Evolutionary conservation across 1,140 invertebrate species (phyloP).

Genomic region (Drosophila nikananu): DNA sequence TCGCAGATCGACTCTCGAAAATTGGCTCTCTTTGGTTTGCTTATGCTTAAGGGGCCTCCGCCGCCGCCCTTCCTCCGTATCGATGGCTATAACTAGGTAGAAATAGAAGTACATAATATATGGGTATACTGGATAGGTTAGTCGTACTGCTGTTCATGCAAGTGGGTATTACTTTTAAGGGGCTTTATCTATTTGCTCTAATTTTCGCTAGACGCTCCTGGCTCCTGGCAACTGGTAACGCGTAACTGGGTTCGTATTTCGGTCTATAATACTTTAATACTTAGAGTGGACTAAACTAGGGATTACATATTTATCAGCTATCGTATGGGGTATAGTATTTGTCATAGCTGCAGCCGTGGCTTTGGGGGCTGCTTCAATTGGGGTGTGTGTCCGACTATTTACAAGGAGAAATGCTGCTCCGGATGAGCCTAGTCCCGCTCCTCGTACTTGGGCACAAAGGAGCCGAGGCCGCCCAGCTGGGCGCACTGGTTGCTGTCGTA

Average conservation of each 20-base stretch:
- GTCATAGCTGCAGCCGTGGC: constrained; percentile 35
- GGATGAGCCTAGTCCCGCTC: constrained; percentile 70
- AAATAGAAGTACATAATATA: constrained; percentile 9
- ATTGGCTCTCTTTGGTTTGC: constrained; percentile 75
- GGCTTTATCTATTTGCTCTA: constrained; percentile 49
- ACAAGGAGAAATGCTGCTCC: constrained; percentile 46
- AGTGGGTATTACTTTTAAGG: constrained; percentile 28
- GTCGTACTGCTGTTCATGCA: constrained; percentile 19
- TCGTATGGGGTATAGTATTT: constrained; percentile 50
- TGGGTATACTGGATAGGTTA: constrained; percentile 28
- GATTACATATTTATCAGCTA: constrained; percentile 40
- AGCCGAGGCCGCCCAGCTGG: constrained; percentile 67
- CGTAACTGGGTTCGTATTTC: constrained; percentile 41
- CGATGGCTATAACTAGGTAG: constrained; percentile 42
- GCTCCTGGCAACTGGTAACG: constrained; percentile 49
- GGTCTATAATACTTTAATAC: constrained; percentile 74
- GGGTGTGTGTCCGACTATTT: constrained; percentile 28
- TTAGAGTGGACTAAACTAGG: constrained; percentile 53
- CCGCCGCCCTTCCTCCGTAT: constrained; percentile 7
- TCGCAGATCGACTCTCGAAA: constrained; percentile 38
- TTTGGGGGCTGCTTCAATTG: constrained; percentile 24
- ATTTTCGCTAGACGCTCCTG: constrained; percentile 63
- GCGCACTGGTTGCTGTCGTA: constrained; percentile 89
- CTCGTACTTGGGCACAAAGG: constrained; percentile 83
- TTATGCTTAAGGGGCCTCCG: constrained; percentile 23